Base-by-base conservation (phyloP, 2,888 invertebrate species). In the Lampropteryx suffumata region DNA sequence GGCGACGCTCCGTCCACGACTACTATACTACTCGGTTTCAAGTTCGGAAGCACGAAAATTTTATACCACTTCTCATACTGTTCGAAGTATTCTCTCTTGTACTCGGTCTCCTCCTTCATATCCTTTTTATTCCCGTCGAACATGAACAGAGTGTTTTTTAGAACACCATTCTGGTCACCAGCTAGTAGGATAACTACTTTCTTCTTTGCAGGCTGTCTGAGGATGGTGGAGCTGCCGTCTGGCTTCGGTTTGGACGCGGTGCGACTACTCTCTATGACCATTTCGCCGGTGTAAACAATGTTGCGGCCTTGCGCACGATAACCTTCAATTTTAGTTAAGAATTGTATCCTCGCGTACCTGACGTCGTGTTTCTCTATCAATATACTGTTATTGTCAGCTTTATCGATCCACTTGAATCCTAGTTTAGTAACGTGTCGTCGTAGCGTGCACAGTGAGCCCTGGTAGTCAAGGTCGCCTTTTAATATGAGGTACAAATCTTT, bases 341-440 rank as follows among this genome's bases (percentile, higher is more conserved):
- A 71, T 26, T 69, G 71, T 33, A 69, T 62, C 39, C 71, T 64
- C 7, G 61, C 50, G 32, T 60, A 71, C 53, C 69, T 57, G 14
- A 61, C 50, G 24, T 69, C 69, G 48, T 71, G 71, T 63, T 69
- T 71, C 17, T 69, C 69, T 33, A 71, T 58, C 11, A 69, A 45
- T 37, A 71, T 62, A 37, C 65, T 67, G 29, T 62, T 69, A 30
- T 61, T 67, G 34, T 69, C 67, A n/a, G 66, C 67, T 43, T 65
- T 69, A 21, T 66, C 69, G 43, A 67, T 64, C 71, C 71, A 69
- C 58, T 65, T 67, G 43, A 71, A 69, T 12, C 69, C 71, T 27
- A 71, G 55, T 39, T 64, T 71, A 2, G 60, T 57, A 1, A 71
- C 65, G 37, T 69, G 67, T 29, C 67, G 57, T 43, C 71, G 50